Evolutionary conservation across 2,888 invertebrate species (phyloP), one percentile per base, ranked within the genome.

Genomic region (Agriotes lineatus): DNA sequence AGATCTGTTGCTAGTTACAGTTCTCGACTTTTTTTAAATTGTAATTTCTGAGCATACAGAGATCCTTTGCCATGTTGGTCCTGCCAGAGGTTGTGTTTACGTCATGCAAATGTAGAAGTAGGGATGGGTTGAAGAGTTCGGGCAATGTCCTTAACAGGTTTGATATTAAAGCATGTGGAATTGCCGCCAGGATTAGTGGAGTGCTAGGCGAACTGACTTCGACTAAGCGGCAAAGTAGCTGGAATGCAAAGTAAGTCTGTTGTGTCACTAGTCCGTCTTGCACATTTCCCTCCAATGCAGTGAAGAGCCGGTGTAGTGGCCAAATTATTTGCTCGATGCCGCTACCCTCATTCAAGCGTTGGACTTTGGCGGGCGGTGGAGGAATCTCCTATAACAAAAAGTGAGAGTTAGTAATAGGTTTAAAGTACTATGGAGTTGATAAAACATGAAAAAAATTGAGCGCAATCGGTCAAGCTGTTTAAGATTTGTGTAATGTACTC

Each of bases 41-140:
- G 86, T 94, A 93, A 84, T 95, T 95, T 71, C 95, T 88, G 77
- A 95, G 88, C 78, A 96, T 89, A 82, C 96, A 96, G 67, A 97
- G 86, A 83, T 96, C 96, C 78, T 95, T 90, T 0, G 96, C 95
- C 60, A 95, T 95, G 66, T 93, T 91, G 80, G 93, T 93, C 63
- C 96, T 88, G 0, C 96, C 96, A 60, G 89, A 88, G 16, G 88
- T 84, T 16, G 91, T 90, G 56, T 90, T 88, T 52, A 96, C 87
- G 83, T 96, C 96, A 82, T 96, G 94, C 69, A 95, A 85, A 78
- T 93, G 88, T 54, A 95, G 85, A 69, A 95, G 86, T 61, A 95
- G 85, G 72, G 91, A 89, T 70, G 91, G 92, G 71, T 89, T 90
- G 79, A 95, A 94, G 75, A 90, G 86, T 77, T 93, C 93, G 0